Evolutionary conservation across 2,113 vertebrate genomes (phyloP), one percentile per base, ranked within the genome.

Genomic region (Coryphaenoides rupestris): DNA sequence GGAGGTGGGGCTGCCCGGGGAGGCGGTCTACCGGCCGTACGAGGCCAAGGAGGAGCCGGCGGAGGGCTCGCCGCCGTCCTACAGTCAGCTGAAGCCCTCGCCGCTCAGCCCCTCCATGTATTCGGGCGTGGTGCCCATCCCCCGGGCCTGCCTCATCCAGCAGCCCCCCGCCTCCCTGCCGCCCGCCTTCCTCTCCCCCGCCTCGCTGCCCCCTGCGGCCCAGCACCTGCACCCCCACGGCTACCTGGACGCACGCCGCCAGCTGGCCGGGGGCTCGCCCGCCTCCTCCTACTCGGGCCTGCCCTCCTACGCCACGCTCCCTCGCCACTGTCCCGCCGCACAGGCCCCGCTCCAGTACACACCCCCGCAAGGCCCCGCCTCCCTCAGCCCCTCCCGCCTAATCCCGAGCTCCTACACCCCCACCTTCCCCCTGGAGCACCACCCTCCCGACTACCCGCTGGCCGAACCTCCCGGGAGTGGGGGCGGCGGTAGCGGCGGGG

Each of bases 281-380:
- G 82, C 82, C 0, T 67, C 82, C n/a, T 83, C 88, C 0, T 90
- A 90, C 68, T 89, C 47, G 0, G 76, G 82, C 58, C 89, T 96
- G 0, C 96, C 94, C 0, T 88, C 93, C 0, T 98, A 97, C 0
- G 95, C 93, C 49, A 98, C 96, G 47, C 89, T 96, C 2, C 96
- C 95, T 55, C 82, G 96, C 4, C 93, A 94, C 69, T 93, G 90
- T 58, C 76, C 90, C 19, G 2, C 88, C 0, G 24, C 86, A 2
- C 92, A 92, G 33, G 80, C 64, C 0, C 89, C 87, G 1, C 62
- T 88, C 0, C 86, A 78, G 69, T 70, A 68, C 82, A 76, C 76
- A 65, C 66, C 69, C 73, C 55, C 76, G 0, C 85, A 69, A 45
- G 62, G 78, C 77, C 62, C 79, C 19, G 77, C 67, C 75, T 76